Percentiles rank a stretch among this genome's conserved stretches.
phyloP scores from a whole-genome alignment of 2,113 vertebrate species.

The Ochotona princeps region DNA sequence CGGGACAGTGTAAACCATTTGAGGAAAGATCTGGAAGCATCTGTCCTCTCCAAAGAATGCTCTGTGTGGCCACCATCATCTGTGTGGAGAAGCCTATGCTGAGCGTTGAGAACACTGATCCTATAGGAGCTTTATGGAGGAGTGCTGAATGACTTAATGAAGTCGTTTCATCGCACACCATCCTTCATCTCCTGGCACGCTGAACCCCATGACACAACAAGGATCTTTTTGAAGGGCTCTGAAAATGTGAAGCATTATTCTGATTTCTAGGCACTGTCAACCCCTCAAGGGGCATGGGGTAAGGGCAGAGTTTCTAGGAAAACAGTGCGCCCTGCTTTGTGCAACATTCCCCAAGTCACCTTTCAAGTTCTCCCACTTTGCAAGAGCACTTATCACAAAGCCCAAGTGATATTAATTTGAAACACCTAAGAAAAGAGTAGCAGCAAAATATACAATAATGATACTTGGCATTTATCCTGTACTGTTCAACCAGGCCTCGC shows the following conservation, averaged over 20 bases:
- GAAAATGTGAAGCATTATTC: not conserved
- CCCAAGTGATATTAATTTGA: constrained; percentile 71
- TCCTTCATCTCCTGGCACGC: constrained; percentile 18
- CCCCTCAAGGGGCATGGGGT: not conserved
- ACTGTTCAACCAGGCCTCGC: constrained; percentile 34
- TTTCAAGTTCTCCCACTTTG: constrained; percentile 63
- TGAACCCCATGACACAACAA: not conserved
- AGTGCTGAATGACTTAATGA: constrained; percentile 14
- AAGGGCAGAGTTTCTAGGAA: constrained; percentile 64
- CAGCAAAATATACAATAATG: constrained; percentile 72
- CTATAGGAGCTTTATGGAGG: not conserved
- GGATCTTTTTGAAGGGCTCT: not conserved
- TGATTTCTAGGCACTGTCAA: constrained; percentile 27
- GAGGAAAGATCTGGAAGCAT: not conserved
- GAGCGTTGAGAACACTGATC: not conserved
- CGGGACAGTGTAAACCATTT: not conserved
- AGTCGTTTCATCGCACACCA: not conserved
- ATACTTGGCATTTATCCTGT: constrained; percentile 54
- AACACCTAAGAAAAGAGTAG: constrained; percentile 76
- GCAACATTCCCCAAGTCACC: constrained; percentile 35
- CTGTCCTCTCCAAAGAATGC: not conserved
- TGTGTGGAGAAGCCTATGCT: not conserved
- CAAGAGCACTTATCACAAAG: constrained; percentile 54
- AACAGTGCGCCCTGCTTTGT: not conserved
- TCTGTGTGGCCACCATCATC: not conserved